These are phyloP conservation scores for Meteorus cinctellus DNA, from an alignment of 2,888 invertebrate genomes.

Conservation along the genomic window DNA sequence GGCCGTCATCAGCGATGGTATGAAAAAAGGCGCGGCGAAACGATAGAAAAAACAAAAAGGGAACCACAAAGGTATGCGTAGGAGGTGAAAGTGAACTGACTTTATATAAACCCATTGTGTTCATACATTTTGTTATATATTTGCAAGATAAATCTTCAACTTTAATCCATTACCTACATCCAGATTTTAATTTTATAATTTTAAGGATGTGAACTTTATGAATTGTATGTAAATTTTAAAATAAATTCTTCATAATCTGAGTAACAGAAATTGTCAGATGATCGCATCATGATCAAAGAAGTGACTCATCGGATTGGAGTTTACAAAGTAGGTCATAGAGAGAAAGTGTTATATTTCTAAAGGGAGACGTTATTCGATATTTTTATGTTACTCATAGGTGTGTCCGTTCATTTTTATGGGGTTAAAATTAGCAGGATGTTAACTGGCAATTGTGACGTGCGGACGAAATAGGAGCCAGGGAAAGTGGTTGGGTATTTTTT, in stretches of 20 bases:
- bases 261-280: neutral
- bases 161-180: neutral
- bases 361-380: neutral
- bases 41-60: slow-evolving; percentile 17
- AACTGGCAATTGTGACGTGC: too few species aligned
- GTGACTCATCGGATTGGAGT: neutral
- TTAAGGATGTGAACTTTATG: neutral
- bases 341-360: neutral
- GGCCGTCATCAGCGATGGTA: slow-evolving; percentile 33
- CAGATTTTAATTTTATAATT: neutral
- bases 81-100: slow-evolving; percentile 66
- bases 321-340: neutral
- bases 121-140: neutral
- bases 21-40: neutral
- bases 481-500: too few species aligned
- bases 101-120: neutral
- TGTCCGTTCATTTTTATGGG: too few species aligned
- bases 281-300: neutral
- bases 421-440: too few species aligned
- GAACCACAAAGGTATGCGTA: slow-evolving; percentile 52
- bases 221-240: neutral
- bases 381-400: too few species aligned
- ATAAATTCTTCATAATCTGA: neutral
- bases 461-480: too few species aligned
- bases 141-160: neutral